A percentile compares a stretch with the other conserved stretches of the same genome.
phyloP scores from a whole-genome alignment of 2,797 vertebrate genomes.

The Semaprochilodus insignis region DNA sequence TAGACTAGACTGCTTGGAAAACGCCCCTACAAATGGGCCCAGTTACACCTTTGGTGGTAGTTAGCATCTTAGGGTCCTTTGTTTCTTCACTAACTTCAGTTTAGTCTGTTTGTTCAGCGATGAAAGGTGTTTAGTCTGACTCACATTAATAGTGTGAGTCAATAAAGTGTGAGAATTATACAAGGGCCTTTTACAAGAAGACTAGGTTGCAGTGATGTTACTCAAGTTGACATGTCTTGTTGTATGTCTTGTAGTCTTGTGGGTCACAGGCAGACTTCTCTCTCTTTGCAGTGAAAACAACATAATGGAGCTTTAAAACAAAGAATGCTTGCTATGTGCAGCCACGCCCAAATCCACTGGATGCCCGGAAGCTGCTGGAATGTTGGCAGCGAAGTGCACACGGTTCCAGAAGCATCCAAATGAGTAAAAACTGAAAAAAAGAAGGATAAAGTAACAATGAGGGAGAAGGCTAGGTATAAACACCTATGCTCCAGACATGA shows the following conservation, averaged over 20 bases:
- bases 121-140: too few species aligned
- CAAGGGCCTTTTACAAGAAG: too few species aligned
- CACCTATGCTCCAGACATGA: constrained; percentile 55
- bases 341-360: constrained; percentile 67
- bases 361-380: constrained; percentile 71
- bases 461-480: constrained; percentile 43
- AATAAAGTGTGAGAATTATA: too few species aligned
- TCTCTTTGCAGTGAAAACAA: constrained; percentile 10
- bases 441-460: constrained; percentile 40
- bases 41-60: not conserved
- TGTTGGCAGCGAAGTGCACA: constrained; percentile 66
- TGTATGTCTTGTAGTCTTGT: too few species aligned
- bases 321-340: constrained; percentile 70
- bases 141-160: too few species aligned
- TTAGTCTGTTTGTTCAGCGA: too few species aligned
- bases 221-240: too few species aligned
- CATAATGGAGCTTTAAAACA: constrained; percentile 67
- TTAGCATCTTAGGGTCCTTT: too few species aligned
- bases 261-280: not conserved
- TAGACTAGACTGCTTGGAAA: too few species aligned
- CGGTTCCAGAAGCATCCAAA: constrained; percentile 74
- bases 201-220: too few species aligned
- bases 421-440: constrained; percentile 58
- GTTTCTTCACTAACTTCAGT: too few species aligned
- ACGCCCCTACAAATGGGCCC: too few species aligned